Evolutionary conservation across 2,888 invertebrate species (phyloP).

Genomic region (Oasisia sp.): DNA sequence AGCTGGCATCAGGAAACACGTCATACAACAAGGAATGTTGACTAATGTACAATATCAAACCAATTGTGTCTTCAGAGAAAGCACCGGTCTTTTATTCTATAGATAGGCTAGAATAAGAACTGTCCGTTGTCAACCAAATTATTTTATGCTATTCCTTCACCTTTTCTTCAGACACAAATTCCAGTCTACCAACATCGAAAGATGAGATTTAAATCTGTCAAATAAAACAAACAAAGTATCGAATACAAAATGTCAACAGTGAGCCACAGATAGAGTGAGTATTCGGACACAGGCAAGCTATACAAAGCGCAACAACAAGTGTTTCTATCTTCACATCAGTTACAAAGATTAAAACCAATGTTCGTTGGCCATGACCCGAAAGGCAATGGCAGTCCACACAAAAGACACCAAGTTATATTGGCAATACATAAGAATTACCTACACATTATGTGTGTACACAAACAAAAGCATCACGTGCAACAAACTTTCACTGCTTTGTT

Average conservation of each 20-base stretch:
- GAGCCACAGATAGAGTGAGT: neutral
- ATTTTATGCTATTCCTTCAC: too few species aligned
- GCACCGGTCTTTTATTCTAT: too few species aligned
- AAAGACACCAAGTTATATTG: neutral
- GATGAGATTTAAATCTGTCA: neutral
- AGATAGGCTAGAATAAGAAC: too few species aligned
- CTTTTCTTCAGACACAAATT: neutral
- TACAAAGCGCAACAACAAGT: neutral
- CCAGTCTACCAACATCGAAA: neutral
- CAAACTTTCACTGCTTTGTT: neutral
- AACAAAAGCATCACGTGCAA: neutral
- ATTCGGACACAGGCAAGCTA: neutral
- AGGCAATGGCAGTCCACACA: neutral
- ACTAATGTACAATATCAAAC: neutral
- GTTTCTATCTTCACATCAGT: neutral
- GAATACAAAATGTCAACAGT: neutral
- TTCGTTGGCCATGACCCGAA: neutral
- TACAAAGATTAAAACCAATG: neutral
- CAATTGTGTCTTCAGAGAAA: neutral
- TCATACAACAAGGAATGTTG: neutral
- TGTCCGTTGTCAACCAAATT: too few species aligned
- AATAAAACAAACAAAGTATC: neutral
- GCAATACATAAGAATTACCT: slow-evolving; percentile 7
- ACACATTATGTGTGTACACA: neutral
- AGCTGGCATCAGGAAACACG: neutral